Percentiles rank a stretch among this genome's conserved stretches.
Evolutionary conservation across 2,113 vertebrate species (phyloP).

Genomic region (Saimiri boliviensis): DNA sequence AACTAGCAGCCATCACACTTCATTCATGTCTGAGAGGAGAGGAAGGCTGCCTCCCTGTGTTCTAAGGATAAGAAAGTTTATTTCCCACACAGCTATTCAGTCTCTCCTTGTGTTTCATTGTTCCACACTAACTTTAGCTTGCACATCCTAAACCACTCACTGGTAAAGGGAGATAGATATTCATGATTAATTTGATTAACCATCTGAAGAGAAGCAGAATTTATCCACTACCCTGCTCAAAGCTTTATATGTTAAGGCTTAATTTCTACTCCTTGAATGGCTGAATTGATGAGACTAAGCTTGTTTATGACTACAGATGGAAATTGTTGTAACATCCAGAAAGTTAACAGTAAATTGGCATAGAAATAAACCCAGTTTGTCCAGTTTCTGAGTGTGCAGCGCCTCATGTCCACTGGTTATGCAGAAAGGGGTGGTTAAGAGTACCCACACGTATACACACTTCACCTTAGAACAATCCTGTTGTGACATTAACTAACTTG

Average conservation of each 20-base stretch:
- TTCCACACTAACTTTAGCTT: background rate
- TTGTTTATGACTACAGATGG: background rate
- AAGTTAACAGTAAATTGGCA: background rate
- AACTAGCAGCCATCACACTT: background rate
- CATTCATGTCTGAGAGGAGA: background rate
- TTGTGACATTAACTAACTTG: background rate
- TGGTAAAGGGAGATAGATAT: background rate
- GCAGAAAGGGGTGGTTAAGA: no score
- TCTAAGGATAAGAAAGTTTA: background rate
- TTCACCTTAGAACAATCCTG: background rate
- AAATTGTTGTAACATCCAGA: constrained; percentile 20
- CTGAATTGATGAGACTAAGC: background rate
- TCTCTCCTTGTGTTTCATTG: background rate
- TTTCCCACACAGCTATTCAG: background rate
- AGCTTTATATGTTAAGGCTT: background rate
- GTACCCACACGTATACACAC: no score
- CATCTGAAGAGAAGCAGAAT: constrained; percentile 6
- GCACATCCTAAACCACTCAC: background rate
- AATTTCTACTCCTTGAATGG: background rate
- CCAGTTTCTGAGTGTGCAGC: no score
- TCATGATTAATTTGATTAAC: background rate
- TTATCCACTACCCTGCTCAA: background rate
- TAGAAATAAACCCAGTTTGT: background rate
- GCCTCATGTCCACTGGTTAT: no score
- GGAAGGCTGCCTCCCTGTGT: background rate